These are phyloP conservation scores for Himalopsyche tibetana DNA, from an alignment of 2,888 invertebrate species.

Conservation along the genomic window DNA sequence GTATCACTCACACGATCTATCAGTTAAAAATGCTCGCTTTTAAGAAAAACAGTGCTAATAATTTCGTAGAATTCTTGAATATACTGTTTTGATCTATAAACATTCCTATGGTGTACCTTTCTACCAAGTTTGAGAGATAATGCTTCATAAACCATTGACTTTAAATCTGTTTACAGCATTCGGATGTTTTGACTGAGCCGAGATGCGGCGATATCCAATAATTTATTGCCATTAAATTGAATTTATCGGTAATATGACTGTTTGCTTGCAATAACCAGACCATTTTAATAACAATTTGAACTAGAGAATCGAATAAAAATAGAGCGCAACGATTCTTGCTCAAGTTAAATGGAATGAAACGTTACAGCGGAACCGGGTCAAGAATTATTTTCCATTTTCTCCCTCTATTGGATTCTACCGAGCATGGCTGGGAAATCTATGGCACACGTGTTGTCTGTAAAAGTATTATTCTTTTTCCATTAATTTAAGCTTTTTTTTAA, in stretches of 20 bases:
- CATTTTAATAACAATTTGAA: slow-evolving; percentile 26
- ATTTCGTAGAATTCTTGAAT: no score
- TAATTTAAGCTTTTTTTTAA: no score
- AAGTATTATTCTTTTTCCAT: no score
- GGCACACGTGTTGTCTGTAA: not conserved
- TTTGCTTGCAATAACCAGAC: not conserved
- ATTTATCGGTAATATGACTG: not conserved
- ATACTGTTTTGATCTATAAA: no score
- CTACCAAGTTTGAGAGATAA: no score
- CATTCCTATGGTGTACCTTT: no score
- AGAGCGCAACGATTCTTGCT: not conserved
- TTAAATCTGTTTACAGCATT: not conserved
- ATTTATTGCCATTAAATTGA: slow-evolving; percentile 15
- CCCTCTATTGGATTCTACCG: not conserved
- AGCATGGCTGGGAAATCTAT: not conserved
- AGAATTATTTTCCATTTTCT: slow-evolving; percentile 20
- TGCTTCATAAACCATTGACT: no score
- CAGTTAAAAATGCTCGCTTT: no score
- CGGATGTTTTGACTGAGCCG: not conserved
- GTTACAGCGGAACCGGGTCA: slow-evolving; percentile 4
- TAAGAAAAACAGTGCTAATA: no score
- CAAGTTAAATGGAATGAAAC: slow-evolving; percentile 26
- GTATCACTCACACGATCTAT: no score
- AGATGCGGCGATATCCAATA: not conserved
- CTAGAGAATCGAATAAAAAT: slow-evolving; percentile 17